Percentiles rank a stretch among this genome's conserved stretches.
phyloP scores from a whole-genome alignment of 2,888 invertebrate species.

The Heliconius hortense region DNA sequence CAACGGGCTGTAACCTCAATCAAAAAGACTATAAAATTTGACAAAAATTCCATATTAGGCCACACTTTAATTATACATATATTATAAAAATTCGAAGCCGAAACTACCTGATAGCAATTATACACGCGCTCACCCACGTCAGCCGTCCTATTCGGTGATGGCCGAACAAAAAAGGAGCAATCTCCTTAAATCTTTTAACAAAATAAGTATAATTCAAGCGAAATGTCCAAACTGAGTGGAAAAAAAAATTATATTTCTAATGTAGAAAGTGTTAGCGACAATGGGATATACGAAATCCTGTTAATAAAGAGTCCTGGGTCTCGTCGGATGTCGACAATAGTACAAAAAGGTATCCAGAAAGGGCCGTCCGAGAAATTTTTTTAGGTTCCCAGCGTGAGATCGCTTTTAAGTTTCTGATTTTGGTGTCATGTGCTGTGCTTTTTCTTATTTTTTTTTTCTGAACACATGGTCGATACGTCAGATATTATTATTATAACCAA shows the following conservation, averaged over 20 bases:
- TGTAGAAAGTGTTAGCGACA: slow-evolving; percentile 81
- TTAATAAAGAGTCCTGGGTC: slow-evolving; percentile 70
- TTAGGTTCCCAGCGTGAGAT: slow-evolving; percentile 77
- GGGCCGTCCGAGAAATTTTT: slow-evolving; percentile 63
- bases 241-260: slow-evolving; percentile 72
- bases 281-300: slow-evolving; percentile 81
- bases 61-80: slow-evolving; percentile 81
- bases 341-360: slow-evolving; percentile 67
- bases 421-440: slow-evolving; percentile 71
- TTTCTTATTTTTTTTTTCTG: slow-evolving; percentile 46
- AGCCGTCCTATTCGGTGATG: slow-evolving; percentile 65
- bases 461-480: slow-evolving; percentile 58
- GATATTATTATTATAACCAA: slow-evolving; percentile 62
- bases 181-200: slow-evolving; percentile 76
- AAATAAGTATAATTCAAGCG: slow-evolving; percentile 81
- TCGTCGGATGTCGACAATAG: slow-evolving; percentile 54
- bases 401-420: slow-evolving; percentile 76
- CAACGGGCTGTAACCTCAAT: slow-evolving; percentile 77
- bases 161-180: slow-evolving; percentile 68
- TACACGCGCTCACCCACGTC: slow-evolving; percentile 81
- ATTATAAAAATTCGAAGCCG: slow-evolving; percentile 69
- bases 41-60: slow-evolving; percentile 81
- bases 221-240: slow-evolving; percentile 77
- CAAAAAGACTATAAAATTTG: slow-evolving; percentile 80
- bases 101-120: slow-evolving; percentile 81